Conservation (phyloP, 2,888 invertebrate genomes). For the Iselma pallidipennis region DNA sequence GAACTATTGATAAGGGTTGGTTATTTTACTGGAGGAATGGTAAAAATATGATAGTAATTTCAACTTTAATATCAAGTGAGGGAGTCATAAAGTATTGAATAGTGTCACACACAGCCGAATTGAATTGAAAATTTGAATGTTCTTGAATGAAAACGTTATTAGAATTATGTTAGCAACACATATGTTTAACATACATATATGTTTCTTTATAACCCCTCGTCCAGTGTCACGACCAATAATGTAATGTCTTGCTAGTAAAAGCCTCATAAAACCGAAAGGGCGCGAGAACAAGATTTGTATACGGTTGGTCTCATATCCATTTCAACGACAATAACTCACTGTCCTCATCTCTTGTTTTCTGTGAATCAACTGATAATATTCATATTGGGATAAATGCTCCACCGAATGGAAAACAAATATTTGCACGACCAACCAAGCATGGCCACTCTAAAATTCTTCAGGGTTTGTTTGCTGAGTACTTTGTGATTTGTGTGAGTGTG, state of each 20-base stretch:
- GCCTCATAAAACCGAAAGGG: constrained; percentile 45
- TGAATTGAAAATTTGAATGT: too few relatives aligned
- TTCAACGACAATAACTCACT: constrained; percentile 12
- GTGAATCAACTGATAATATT: constrained; percentile 30
- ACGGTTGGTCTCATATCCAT: constrained; percentile 26
- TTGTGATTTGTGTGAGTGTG: constrained; percentile 22
- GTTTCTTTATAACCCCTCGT: constrained; percentile 25
- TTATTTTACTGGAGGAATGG: too few relatives aligned
- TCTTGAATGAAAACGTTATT: too few relatives aligned
- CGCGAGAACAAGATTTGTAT: constrained; percentile 42
- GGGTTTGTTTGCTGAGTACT: constrained; percentile 42
- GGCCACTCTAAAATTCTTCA: constrained; percentile 35
- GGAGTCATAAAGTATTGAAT: constrained; percentile 31
- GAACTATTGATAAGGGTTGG: too few relatives aligned
- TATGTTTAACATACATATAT: too few relatives aligned
- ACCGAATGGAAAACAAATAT: constrained; percentile 31
- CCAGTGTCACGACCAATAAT: constrained; percentile 47
- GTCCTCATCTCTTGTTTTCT: not conserved
- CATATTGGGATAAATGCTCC: constrained; percentile 39
- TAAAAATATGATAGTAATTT: too few relatives aligned
- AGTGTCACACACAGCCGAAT: constrained; percentile 33
- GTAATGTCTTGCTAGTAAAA: constrained; percentile 46
- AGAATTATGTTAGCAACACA: too few relatives aligned
- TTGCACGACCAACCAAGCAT: constrained; percentile 34
- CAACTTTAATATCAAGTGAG: too few relatives aligned